Evolutionary conservation across 2,113 vertebrate genomes (phyloP), one percentile per base, ranked within the genome.

Genomic region (Aleadryas rufinucha): DNA sequence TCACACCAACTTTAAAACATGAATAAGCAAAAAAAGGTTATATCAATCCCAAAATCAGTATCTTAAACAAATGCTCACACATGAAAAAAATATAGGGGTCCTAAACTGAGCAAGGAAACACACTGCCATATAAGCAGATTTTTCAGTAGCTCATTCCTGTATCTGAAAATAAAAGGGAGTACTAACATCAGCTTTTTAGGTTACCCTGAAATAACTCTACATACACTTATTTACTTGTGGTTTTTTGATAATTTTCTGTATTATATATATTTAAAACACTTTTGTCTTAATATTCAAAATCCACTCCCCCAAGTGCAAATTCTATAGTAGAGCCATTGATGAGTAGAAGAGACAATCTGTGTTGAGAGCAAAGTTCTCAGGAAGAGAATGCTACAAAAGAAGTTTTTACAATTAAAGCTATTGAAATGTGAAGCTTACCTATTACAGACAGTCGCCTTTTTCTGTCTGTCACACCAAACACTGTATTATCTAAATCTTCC

Each of bases 401-500:
- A n/a, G 13, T 10, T 63, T 76, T 80, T 66, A 68, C 59, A 74
- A 37, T 28, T 66, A 77, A 79, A 95, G 20, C 14, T 66, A 66
- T 5, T 27, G 26, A 69, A 70, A 83, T 42, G 54, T 7, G 13
- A 37, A 84, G 81, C 97, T 98, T 97, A 99, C 99, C 99, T 97
- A 99, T 98, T 81, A 99, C 89, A 82, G 98, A 98, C 60, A 99
- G 97, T 84, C 97, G 57, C 72, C 96, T 98, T 92, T 98, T 99
- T 71, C 98, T 99, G 89, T 99, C 98, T 79, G 97, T 68, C 16
- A 97, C 97, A 95, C 98, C 97, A 96, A 99, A 98, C 47, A 98
- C 98, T 12, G 98, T 99, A 92, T 99, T 99, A 98, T 99, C 99
- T 98, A 99, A 98, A 92, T 99, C 98, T 95, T 99, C 99, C 61